These are phyloP conservation scores for Dasypogon diadema DNA, from an alignment of 2,888 invertebrate genomes.

Conservation along the genomic window DNA sequence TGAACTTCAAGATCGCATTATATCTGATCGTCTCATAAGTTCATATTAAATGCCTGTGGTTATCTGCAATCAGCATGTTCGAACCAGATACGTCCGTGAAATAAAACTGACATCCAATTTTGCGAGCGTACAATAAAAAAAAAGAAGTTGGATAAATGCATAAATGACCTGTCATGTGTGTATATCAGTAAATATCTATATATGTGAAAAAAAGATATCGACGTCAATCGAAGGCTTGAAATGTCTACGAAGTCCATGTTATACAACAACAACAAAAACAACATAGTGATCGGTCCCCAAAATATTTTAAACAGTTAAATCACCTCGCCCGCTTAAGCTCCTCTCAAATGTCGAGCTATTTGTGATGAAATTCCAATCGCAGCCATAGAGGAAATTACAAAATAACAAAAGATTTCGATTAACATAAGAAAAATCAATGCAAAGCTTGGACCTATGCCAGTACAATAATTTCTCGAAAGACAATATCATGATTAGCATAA, in stretches of 20 bases:
- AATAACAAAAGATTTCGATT: conserved; percentile 40
- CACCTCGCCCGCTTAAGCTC: background rate
- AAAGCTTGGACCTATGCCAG: conserved; percentile 33
- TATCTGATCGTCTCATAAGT: conserved; percentile 22
- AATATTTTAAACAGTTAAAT: conserved; percentile 21
- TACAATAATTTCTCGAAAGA: conserved; percentile 50
- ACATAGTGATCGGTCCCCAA: conserved; percentile 2
- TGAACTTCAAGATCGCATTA: conserved; percentile 27
- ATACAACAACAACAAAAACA: too few relatives aligned
- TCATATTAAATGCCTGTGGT: conserved; percentile 19
- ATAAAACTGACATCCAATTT: conserved; percentile 25
- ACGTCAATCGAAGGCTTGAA: too few relatives aligned
- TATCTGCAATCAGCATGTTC: conserved; percentile 33
- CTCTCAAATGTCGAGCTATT: background rate
- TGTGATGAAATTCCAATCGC: conserved; percentile 22
- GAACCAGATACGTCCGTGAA: background rate
- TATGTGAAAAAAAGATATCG: too few relatives aligned
- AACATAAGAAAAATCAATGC: conserved; percentile 39
- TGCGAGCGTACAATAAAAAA: conserved; percentile 16
- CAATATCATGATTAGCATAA: conserved; percentile 55
- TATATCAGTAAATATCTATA: background rate
- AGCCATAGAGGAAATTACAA: conserved; percentile 6
- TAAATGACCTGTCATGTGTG: too few relatives aligned
- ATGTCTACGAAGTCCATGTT: too few relatives aligned
- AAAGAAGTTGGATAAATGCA: background rate